phyloP scores from a whole-genome alignment of 2,113 vertebrate species.

The Echinops telfairi region DNA sequence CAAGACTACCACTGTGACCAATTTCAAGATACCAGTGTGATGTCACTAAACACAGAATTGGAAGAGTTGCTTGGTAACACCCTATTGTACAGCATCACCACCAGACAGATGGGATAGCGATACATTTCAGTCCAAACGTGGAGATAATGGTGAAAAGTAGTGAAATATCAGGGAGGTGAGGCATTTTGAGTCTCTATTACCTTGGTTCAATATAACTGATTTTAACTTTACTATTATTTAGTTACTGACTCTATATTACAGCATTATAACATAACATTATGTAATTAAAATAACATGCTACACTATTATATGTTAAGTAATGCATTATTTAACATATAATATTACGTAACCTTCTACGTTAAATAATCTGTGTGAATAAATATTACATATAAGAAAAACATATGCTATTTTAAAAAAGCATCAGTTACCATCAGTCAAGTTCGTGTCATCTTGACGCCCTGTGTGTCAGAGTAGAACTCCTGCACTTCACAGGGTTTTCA shows the following conservation, averaged over 20 bases:
- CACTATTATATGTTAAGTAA: no score
- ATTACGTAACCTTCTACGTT: no score
- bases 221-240: not conserved
- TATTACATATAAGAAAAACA: not conserved
- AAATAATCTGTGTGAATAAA: no score
- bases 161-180: not conserved
- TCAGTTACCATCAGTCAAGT: no score
- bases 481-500: not conserved
- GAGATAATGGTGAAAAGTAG: not conserved
- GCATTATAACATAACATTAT: no score
- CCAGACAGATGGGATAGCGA: not conserved
- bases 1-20: no score
- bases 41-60: not conserved
- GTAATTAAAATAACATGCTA: no score
- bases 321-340: no score
- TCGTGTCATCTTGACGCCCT: not conserved
- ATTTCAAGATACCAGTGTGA: not conserved
- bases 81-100: not conserved
- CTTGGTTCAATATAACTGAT: not conserved
- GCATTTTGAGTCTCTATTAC: not conserved
- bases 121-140: not conserved
- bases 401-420: not conserved
- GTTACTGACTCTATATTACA: no score
- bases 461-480: not conserved
- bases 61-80: not conserved